A percentile compares a stretch with the other conserved stretches of the same genome.
These are phyloP conservation scores for Carterocephalus palaemon DNA, from an alignment of 2,888 invertebrate species.

Conservation along the genomic window DNA sequence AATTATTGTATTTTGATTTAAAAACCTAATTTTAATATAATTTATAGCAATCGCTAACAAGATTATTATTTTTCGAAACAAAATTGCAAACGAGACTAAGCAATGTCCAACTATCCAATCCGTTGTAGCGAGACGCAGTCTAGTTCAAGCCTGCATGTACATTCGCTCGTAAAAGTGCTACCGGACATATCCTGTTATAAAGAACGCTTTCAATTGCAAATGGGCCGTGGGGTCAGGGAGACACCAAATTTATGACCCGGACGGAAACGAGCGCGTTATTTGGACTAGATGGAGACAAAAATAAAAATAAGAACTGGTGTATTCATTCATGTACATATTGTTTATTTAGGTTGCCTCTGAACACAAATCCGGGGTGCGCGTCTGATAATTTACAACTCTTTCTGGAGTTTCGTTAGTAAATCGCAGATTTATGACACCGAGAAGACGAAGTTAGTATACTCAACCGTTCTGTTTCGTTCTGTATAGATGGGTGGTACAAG, in stretches of 20 bases:
- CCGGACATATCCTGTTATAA: slow-evolving; percentile 65
- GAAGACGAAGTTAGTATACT: too few species aligned
- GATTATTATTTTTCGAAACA: slow-evolving; percentile 9
- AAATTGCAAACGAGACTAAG: slow-evolving; percentile 11
- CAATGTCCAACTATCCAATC: slow-evolving; percentile 15
- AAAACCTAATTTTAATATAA: too few species aligned
- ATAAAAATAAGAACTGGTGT: slow-evolving; percentile 8
- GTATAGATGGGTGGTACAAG: too few species aligned
- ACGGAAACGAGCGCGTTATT: slow-evolving; percentile 63
- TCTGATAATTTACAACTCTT: too few species aligned
- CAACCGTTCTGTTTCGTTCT: too few species aligned
- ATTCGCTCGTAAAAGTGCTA: slow-evolving; percentile 60
- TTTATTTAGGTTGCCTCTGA: neutral
- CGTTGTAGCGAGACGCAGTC: slow-evolving; percentile 9
- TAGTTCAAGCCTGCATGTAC: slow-evolving; percentile 38
- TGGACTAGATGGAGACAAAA: slow-evolving; percentile 36
- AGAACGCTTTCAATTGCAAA: slow-evolving; percentile 75
- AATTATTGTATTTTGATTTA: too few species aligned
- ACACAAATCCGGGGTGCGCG: too few species aligned
- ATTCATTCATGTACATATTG: neutral
- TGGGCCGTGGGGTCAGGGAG: slow-evolving; percentile 46
- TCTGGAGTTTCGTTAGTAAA: too few species aligned
- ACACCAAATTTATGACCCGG: slow-evolving; percentile 56
- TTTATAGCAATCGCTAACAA: too few species aligned
- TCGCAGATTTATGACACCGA: too few species aligned